Evolutionary conservation across 2,797 vertebrate genomes (phyloP).

Genomic region (Threskiornis aethiopicus): DNA sequence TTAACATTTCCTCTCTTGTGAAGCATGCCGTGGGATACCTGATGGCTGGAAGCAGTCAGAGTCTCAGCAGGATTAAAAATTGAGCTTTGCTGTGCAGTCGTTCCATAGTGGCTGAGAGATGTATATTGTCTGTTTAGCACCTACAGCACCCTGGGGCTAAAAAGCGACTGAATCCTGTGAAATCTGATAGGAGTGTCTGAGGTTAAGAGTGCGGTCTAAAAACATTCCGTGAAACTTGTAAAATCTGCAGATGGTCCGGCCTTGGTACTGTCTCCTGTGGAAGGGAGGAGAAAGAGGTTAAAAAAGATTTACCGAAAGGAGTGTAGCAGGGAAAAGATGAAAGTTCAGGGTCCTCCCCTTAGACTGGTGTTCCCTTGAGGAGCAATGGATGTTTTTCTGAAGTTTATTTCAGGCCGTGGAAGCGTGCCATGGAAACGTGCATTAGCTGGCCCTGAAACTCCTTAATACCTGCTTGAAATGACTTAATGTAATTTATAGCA

Average conservation of each 20-base stretch:
- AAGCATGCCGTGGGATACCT: not conserved
- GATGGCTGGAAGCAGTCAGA: not conserved
- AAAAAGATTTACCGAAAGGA: not conserved
- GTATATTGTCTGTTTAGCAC: not conserved
- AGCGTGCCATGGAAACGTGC: not conserved
- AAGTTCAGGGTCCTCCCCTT: not conserved
- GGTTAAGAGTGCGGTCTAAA: not conserved
- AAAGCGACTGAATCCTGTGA: not conserved
- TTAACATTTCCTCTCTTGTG: not conserved
- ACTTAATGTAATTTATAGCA: not conserved
- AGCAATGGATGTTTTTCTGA: not conserved
- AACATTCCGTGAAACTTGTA: constrained; percentile 7
- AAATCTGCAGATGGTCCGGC: not conserved
- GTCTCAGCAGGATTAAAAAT: not conserved
- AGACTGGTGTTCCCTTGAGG: not conserved
- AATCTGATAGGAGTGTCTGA: constrained; percentile 32
- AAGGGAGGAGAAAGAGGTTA: not conserved
- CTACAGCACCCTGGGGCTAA: constrained; percentile 2
- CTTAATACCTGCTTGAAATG: not conserved
- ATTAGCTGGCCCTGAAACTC: not conserved
- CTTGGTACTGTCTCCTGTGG: not conserved
- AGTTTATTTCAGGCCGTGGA: constrained; percentile 43
- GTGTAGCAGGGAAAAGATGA: not conserved
- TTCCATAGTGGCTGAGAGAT: not conserved
- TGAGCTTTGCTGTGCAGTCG: not conserved